These are phyloP conservation scores for Tragelaphus strepsiceros DNA, from an alignment of 2,113 vertebrate genomes.

Conservation along the genomic window DNA sequence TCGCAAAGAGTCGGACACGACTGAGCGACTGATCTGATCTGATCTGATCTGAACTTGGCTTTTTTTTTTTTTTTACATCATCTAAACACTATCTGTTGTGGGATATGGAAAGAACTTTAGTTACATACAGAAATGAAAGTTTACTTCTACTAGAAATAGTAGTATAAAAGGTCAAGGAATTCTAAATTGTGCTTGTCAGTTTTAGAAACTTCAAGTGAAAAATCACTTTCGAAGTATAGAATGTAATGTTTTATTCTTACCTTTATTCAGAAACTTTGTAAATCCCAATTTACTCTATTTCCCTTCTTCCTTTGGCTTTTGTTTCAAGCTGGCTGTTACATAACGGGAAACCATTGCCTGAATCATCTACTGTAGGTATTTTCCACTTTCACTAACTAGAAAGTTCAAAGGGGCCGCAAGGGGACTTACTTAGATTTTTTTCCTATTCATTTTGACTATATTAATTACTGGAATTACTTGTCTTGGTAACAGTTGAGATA, in stretches of 20 bases:
- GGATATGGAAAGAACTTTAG: not conserved
- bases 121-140: not conserved
- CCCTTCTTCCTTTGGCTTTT: not conserved
- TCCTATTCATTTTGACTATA: not conserved
- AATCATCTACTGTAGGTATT: not conserved
- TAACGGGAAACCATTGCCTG: not conserved
- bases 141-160: not conserved
- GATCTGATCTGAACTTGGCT: too few species aligned
- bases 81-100: not conserved
- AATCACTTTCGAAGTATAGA: not conserved
- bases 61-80: not conserved
- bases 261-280: not conserved
- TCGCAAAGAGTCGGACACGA: too few species aligned
- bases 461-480: not conserved
- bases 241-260: not conserved
- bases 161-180: not conserved
- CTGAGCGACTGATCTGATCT: too few species aligned
- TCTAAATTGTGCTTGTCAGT: not conserved
- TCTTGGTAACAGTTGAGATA: not conserved
- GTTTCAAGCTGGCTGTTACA: not conserved
- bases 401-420: not conserved
- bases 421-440: not conserved
- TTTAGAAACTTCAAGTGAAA: slow-evolving; percentile 9
- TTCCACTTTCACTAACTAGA: not conserved
- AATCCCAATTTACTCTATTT: not conserved